These are phyloP conservation scores for Heliconius charithonia DNA, from an alignment of 2,888 invertebrate genomes.

Conservation along the genomic window DNA sequence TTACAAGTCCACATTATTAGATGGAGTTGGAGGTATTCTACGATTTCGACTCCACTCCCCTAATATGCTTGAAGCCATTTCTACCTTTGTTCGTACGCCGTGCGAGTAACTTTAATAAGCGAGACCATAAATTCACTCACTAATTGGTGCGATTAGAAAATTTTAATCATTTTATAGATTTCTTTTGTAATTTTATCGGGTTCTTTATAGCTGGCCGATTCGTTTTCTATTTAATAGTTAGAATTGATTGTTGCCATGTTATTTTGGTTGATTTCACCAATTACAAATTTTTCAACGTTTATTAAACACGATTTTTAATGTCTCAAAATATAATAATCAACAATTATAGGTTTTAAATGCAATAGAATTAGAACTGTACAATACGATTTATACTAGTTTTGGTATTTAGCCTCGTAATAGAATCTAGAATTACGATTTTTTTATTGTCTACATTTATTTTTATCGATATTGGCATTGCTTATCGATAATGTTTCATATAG, in stretches of 20 bases:
- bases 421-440: conserved; percentile 20
- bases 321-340: conserved; percentile 44
- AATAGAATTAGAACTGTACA: conserved; percentile 38
- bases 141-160: conserved; percentile 81
- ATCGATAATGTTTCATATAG: not conserved
- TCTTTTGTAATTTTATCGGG: conserved; percentile 81
- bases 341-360: conserved; percentile 41
- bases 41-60: not conserved
- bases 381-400: conserved; percentile 15
- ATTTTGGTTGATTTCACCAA: conserved; percentile 72
- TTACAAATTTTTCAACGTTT: conserved; percentile 60
- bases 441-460: conserved; percentile 9
- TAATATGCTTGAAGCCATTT: conserved; percentile 38
- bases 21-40: not conserved
- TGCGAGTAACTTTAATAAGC: conserved; percentile 56
- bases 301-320: conserved; percentile 53
- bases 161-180: conserved; percentile 80
- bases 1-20: not conserved
- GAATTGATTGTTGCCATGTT: conserved; percentile 79
- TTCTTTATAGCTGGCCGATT: conserved; percentile 73
- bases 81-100: conserved; percentile 33
- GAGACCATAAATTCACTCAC: conserved; percentile 74
- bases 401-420: conserved; percentile 1
- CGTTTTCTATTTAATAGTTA: conserved; percentile 75
- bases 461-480: conserved; percentile 1